A percentile compares a stretch with the other conserved stretches of the same genome.
Evolutionary conservation across 2,888 invertebrate species (phyloP).

Genomic region (Portevinia maculata): DNA sequence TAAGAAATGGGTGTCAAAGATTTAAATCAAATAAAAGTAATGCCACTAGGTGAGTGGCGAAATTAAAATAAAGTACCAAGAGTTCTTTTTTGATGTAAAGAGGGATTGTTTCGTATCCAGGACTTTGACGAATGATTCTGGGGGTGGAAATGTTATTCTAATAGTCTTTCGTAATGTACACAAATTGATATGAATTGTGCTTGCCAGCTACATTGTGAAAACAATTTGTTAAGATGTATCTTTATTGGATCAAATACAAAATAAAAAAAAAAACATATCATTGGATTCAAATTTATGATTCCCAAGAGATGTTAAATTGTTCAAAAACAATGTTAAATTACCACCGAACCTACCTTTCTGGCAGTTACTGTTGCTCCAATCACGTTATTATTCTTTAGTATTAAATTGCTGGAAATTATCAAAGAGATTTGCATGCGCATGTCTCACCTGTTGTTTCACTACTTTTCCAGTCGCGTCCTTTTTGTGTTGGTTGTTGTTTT

Average conservation of each 20-base stretch:
- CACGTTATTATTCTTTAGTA: not conserved
- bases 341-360: not conserved
- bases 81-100: conserved; percentile 19
- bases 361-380: not conserved
- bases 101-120: conserved; percentile 37
- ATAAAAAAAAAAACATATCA: not conserved
- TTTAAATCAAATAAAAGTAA: conserved; percentile 58
- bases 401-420: conserved; percentile 23
- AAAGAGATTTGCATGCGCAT: conserved; percentile 45
- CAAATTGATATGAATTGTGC: conserved; percentile 46
- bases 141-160: conserved; percentile 26
- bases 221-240: conserved; percentile 4
- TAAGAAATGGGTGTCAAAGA: conserved; percentile 56
- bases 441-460: conserved; percentile 40
- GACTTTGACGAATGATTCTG: conserved; percentile 59
- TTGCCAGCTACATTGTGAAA: conserved; percentile 13
- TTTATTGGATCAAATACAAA: not conserved
- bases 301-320: conserved; percentile 26
- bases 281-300: conserved; percentile 3
- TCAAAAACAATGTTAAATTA: conserved; percentile 14
- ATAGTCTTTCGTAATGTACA: conserved; percentile 45
- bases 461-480: not conserved
- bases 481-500: not conserved
- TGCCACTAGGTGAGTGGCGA: conserved; percentile 54
- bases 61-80: conserved; percentile 60